These are phyloP conservation scores for Disparrhopalites patrizii DNA, from an alignment of 2,888 invertebrate genomes.

Conservation along the genomic window DNA sequence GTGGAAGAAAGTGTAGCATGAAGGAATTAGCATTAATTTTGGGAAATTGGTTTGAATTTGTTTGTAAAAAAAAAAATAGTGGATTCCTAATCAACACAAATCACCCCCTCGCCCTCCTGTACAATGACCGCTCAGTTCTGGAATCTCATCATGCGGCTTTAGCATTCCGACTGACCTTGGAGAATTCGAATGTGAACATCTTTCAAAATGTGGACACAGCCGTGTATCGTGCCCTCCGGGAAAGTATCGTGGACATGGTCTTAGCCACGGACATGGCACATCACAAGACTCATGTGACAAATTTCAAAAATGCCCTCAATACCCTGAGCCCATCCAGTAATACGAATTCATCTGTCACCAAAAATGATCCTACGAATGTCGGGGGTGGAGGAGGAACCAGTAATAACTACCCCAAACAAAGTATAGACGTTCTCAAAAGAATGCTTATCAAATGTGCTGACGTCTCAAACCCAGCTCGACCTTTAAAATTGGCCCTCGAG, in stretches of 20 bases:
- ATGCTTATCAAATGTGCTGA: conserved; percentile 27
- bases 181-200: conserved; percentile 11
- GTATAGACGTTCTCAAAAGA: conserved; percentile 7
- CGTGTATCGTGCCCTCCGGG: conserved; percentile 7
- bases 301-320: conserved; percentile 5
- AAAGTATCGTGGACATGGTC: conserved; percentile 27
- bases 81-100: conserved; percentile 22
- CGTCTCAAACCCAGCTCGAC: conserved; percentile 26
- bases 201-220: conserved; percentile 18
- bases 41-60: no score
- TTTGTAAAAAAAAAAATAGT: no score
- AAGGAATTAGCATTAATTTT: no score
- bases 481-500: conserved; percentile 55
- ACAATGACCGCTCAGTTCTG: conserved; percentile 25
- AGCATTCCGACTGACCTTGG: conserved; percentile 18
- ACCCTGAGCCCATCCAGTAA: background rate
- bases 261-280: conserved; percentile 27
- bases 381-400: no score
- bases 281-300: conserved; percentile 13
- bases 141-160: conserved; percentile 27
- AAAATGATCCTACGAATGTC: background rate
- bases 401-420: background rate
- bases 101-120: conserved; percentile 16
- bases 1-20: no score
- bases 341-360: background rate